Evolutionary conservation across 2,113 vertebrate species (phyloP).

Genomic region (Isichthys henryi): DNA sequence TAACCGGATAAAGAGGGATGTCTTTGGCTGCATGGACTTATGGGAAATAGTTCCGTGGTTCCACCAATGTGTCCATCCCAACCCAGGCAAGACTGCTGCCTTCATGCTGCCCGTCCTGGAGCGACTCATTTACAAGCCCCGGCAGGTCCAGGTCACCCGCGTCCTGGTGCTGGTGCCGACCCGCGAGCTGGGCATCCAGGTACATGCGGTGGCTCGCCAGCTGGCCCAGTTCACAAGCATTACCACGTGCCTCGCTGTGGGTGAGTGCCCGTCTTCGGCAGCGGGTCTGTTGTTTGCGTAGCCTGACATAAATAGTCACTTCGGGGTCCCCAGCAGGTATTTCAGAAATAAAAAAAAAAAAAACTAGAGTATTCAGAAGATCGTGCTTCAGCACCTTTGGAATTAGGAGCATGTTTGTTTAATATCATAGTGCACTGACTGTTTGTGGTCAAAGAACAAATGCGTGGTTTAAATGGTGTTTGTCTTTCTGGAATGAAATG

Average conservation of each 20-base stretch:
- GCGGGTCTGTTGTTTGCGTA: neutral
- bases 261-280: slow-evolving; percentile 53
- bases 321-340: neutral
- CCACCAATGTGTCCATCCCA: neutral
- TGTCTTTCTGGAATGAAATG: neutral
- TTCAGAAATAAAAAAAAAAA: neutral
- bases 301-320: neutral
- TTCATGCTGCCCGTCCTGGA: slow-evolving; percentile 90
- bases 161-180: slow-evolving; percentile 89
- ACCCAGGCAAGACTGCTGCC: slow-evolving; percentile 87
- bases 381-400: neutral
- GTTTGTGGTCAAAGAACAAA: neutral
- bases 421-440: neutral
- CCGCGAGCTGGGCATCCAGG: slow-evolving; percentile 92
- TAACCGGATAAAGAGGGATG: neutral
- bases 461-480: neutral
- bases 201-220: slow-evolving; percentile 82
- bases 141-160: slow-evolving; percentile 77
- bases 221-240: slow-evolving; percentile 86
- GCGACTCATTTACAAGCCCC: slow-evolving; percentile 90
- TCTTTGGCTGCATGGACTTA: neutral
- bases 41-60: neutral
- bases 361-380: neutral
- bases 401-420: neutral
- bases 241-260: slow-evolving; percentile 83